Base-by-base conservation (phyloP, 2,888 invertebrate species). In the Pomacea canaliculata region DNA sequence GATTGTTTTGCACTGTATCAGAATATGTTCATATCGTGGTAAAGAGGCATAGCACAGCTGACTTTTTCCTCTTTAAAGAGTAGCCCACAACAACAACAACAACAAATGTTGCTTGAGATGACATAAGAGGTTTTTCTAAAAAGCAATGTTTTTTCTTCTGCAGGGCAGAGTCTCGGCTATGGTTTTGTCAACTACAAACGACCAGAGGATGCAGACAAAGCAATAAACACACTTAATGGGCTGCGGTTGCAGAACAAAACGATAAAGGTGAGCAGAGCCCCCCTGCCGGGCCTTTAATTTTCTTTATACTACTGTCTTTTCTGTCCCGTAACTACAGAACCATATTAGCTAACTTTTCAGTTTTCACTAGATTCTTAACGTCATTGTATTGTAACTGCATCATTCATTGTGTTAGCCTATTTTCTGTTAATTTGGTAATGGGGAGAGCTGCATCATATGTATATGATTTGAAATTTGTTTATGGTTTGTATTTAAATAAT, bases 161-260 rank as follows among this genome's bases (percentile, higher is more conserved):
- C 87, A 93, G 99, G 99, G 87, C 99, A 99, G 93, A 98, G 98
- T 92, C 94, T 99, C 90, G 99, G 99, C 88, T 99, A 99, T 92
- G 99, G 99, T 85, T 99, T 99, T 93, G 99, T 99, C 90, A 99
- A 99, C 93, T 99, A 99, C 93, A 96, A 97, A 91, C 94, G 97
- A 85, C 94, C 97, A 75, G 97, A 98, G 92, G 99, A 99, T 92
- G 99, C 99, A 80, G 97, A 97, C 91, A 98, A 99, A 92, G 99
- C 99, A 81, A 98, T 99, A 91, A 95, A 96, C 92, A 97, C 98
- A 77, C 94, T 99, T 86, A 99, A 99, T 92, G 99, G 99, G 81
- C 94, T 99, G 85, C 94, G 99, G 83, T 94, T 99, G 85, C 99
- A 99, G 92, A 99, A 99, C 92, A 99, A 99, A 94, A 99, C 98